Conservation (phyloP, 1,140 invertebrate genomes). For the Schlechtendalia chinensis region DNA sequence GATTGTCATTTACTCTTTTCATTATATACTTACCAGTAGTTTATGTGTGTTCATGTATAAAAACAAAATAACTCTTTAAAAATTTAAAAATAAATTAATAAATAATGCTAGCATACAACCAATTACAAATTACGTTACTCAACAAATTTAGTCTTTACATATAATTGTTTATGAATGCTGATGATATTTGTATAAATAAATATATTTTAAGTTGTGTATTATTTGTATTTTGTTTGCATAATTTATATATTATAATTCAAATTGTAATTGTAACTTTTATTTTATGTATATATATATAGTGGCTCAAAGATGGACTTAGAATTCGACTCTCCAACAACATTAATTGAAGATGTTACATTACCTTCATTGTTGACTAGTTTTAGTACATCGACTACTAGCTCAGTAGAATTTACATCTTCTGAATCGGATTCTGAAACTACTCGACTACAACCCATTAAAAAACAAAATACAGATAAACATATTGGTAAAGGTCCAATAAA, state of each 20-base stretch:
- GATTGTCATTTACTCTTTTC: no score
- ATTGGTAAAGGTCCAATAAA: slow-evolving; percentile 32
- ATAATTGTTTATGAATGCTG: no score
- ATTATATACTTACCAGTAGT: no score
- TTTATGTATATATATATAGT: neutral
- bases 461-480: slow-evolving; percentile 29
- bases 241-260: neutral
- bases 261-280: neutral
- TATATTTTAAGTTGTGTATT: no score
- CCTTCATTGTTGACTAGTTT: slow-evolving; percentile 45
- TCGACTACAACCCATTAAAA: neutral
- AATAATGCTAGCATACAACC: no score
- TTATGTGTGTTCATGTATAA: no score
- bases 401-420: slow-evolving; percentile 42
- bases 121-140: no score
- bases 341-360: slow-evolving; percentile 45
- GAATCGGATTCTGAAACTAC: slow-evolving; percentile 45
- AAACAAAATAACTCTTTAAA: no score
- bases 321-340: slow-evolving; percentile 13
- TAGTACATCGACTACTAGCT: slow-evolving; percentile 38
- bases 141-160: no score
- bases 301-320: slow-evolving; percentile 33
- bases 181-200: no score
- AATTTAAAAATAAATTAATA: no score
- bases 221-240: neutral